phyloP scores from a whole-genome alignment of 2,888 invertebrate species.

The Dryadula phaetusa region DNA sequence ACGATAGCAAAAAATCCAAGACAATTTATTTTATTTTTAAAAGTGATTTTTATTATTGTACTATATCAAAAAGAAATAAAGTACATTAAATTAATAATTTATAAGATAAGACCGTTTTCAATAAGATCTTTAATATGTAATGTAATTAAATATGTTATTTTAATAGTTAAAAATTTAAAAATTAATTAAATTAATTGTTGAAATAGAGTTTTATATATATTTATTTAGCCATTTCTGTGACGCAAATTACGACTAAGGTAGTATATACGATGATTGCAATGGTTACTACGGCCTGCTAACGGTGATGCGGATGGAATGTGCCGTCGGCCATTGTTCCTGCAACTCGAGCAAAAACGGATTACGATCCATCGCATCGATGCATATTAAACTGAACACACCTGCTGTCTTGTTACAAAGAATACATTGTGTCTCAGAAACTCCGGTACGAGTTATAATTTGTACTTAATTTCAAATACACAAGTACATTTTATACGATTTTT shows the following conservation, averaged over 20 bases:
- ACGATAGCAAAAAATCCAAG: too few relatives aligned
- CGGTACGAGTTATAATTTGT: slow-evolving; percentile 23
- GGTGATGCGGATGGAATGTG: slow-evolving; percentile 76
- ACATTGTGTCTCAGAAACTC: slow-evolving; percentile 30
- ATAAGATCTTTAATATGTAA: too few relatives aligned
- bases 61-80: too few relatives aligned
- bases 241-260: slow-evolving; percentile 25
- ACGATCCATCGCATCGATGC: slow-evolving; percentile 61
- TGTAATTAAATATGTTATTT: too few relatives aligned
- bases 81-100: too few relatives aligned
- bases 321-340: slow-evolving; percentile 73
- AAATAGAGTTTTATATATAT: neutral
- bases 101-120: too few relatives aligned
- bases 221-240: neutral
- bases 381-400: slow-evolving; percentile 67
- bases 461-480: neutral
- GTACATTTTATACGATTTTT: neutral
- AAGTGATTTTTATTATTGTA: too few relatives aligned
- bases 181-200: too few relatives aligned
- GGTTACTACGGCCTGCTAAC: slow-evolving; percentile 70
- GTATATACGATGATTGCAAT: slow-evolving; percentile 58
- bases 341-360: slow-evolving; percentile 69
- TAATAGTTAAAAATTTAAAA: too few relatives aligned
- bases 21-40: too few relatives aligned
- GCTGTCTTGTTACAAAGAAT: slow-evolving; percentile 52